These are phyloP conservation scores for Emydura subglobosa DNA, from an alignment of 2,113 vertebrate species.

Conservation along the genomic window DNA sequence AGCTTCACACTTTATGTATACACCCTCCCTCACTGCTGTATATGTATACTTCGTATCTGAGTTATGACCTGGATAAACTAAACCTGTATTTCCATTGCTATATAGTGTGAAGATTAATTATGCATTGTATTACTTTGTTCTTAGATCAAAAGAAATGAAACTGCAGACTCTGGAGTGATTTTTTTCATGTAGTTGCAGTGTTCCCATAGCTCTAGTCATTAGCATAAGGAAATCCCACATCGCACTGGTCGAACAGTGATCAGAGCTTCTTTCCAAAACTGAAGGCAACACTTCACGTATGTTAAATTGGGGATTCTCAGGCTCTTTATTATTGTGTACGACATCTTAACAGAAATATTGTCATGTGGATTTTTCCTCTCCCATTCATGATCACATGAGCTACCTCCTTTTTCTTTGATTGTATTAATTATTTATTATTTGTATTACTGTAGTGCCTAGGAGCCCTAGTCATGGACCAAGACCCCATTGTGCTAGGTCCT, in stretches of 20 bases:
- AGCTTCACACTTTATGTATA: background rate
- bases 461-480: background rate
- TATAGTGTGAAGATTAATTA: background rate
- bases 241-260: background rate
- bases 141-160: slow-evolving; percentile 32
- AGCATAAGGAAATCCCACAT: slow-evolving; percentile 21
- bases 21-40: background rate
- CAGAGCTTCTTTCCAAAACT: slow-evolving; percentile 11
- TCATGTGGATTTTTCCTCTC: background rate
- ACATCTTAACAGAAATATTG: background rate
- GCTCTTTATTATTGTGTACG: background rate
- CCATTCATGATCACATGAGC: background rate
- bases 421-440: background rate
- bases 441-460: background rate
- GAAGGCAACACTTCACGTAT: background rate
- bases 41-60: background rate
- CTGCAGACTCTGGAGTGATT: background rate
- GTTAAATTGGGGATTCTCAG: background rate
- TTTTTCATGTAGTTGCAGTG: background rate
- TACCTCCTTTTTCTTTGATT: background rate
- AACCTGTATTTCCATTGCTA: slow-evolving; percentile 13
- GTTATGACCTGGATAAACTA: slow-evolving; percentile 8
- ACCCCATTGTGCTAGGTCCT: too few relatives aligned
- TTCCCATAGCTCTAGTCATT: slow-evolving; percentile 9
- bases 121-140: slow-evolving; percentile 5